Base-by-base conservation (phyloP, 1,140 invertebrate species). In the Halesus radiatus region DNA sequence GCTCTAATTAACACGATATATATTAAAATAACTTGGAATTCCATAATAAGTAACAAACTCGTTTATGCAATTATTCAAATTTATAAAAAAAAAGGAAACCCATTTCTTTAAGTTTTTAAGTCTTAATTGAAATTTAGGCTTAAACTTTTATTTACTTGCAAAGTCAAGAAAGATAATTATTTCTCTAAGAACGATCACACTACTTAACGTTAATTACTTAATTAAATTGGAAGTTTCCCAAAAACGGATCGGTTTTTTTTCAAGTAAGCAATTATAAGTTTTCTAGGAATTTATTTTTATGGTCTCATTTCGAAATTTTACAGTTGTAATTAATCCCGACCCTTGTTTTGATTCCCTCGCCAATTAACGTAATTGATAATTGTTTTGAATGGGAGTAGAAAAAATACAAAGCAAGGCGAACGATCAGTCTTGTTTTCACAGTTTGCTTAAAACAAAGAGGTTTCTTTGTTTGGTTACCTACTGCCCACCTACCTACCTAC, bases 291-390 rank as follows among this genome's bases (percentile, higher is more conserved):
- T 29, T 26, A 66, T 66, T 66, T 66, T 66, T 32, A 15, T 16
- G 26, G 62, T 37, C 26, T 62, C 15, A 50, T 32, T 76, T 62
- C 8, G n/a, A 62, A 76, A 60, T 62, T 76, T 76, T 56, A 62
- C n/a, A 6, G n/a, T 23, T 22, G 74, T 62, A 76, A 76, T 76
- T 76, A 76, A 76, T 76, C 74, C 26, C 23, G 7, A 13, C 54
- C 54, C 54, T 76, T 76, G 74, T 76, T 56, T 60, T 56, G 52
- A 23, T 62, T 76, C 74, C 29, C 29, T 10, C 0, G 54, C 74
- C 54, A 23, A 60, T 76, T 76, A 62, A 58, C 45, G 74, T 76
- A 62, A 76, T 22, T 76, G 56, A 37, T 45, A 62, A 64, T 76
- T 76, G 74, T 76, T 60, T 3, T 76, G 73, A 60, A 58, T 58